Percentiles rank a stretch among this genome's conserved stretches.
phyloP scores from a whole-genome alignment of 2,888 invertebrate genomes.

The Archaeoteleia sp. region DNA sequence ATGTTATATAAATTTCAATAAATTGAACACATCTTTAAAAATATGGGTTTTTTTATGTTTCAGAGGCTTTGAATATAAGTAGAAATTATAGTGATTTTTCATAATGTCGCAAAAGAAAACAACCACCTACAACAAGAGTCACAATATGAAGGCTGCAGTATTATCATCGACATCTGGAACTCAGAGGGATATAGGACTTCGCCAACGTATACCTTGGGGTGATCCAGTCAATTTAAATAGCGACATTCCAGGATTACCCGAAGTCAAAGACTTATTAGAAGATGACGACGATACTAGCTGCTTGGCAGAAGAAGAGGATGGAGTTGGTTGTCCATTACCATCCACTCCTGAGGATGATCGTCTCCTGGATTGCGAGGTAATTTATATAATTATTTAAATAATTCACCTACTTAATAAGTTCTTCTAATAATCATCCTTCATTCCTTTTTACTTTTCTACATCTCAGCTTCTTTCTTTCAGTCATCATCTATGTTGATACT shows the following conservation, averaged over 20 bases:
- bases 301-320: slow-evolving; percentile 83
- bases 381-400: too few species aligned
- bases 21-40: too few species aligned
- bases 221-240: slow-evolving; percentile 68
- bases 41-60: too few species aligned
- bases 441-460: too few species aligned
- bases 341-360: slow-evolving; percentile 91
- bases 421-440: too few species aligned
- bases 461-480: too few species aligned
- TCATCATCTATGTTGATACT: too few species aligned
- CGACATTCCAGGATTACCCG: slow-evolving; percentile 70
- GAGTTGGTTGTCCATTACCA: slow-evolving; percentile 88
- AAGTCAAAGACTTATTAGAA: slow-evolving; percentile 71
- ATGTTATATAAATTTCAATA: too few species aligned
- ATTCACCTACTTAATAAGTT: too few species aligned
- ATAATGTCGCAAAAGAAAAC: slow-evolving; percentile 63
- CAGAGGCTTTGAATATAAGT: too few species aligned
- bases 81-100: background rate
- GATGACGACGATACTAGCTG: slow-evolving; percentile 73
- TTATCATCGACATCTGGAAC: slow-evolving; percentile 11
- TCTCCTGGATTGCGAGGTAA: slow-evolving; percentile 85
- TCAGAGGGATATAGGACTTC: slow-evolving; percentile 56
- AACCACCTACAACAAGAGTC: slow-evolving; percentile 61
- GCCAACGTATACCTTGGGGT: slow-evolving; percentile 72
- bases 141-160: slow-evolving; percentile 39